Evolutionary conservation across 2,797 vertebrate genomes (phyloP), one percentile per base, ranked within the genome.

Genomic region (Delichon dasypus): DNA sequence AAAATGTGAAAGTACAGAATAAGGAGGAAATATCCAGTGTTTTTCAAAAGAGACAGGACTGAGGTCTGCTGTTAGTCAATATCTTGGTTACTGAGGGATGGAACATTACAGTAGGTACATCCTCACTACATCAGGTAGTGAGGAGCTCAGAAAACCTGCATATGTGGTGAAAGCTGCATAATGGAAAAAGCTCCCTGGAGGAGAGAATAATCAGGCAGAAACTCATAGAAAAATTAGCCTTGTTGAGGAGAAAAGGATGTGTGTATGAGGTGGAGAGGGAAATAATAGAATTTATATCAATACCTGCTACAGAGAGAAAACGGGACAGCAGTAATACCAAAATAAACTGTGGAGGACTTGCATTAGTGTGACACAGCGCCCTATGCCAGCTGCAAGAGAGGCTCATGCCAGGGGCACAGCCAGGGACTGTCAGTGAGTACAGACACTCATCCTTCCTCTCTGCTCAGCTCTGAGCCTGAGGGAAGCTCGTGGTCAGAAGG

Each of bases 341-440:
- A 80, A 74, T 26, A 38, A 70, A 62, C 18, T 54, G 1, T 13
- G 44, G 66, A 64, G 61, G 38, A 23, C 45, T 87, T 71, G 36
- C 61, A 10, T 38, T 47, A 23, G 30, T 27, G 1, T 58, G 62
- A 45, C 0, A 1, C 57, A 32, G 57, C 18, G 57, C 23, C 6
- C 2, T 34, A 3, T 0, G 1, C 62, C 68, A 72, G 5, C 62
- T 23, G 30, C 0, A 2, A 55, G 58, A n/a, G n/a, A 15, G 23
- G 67, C 44, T 47, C 45, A 13, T 76, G 70, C 34, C 11, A 2
- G 4, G 30, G 51, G 20, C 25, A 22, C 25, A 8, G 26, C 32
- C n/a, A 27, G 51, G 47, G 19, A 3, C 19, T 17, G 32, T 8
- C 36, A 5, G 26, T 25, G 29, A 36, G 16, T 7, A 5, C 23